Evolutionary conservation across 2,797 vertebrate genomes (phyloP).

Genomic region (Rhinoraja longicauda): DNA sequence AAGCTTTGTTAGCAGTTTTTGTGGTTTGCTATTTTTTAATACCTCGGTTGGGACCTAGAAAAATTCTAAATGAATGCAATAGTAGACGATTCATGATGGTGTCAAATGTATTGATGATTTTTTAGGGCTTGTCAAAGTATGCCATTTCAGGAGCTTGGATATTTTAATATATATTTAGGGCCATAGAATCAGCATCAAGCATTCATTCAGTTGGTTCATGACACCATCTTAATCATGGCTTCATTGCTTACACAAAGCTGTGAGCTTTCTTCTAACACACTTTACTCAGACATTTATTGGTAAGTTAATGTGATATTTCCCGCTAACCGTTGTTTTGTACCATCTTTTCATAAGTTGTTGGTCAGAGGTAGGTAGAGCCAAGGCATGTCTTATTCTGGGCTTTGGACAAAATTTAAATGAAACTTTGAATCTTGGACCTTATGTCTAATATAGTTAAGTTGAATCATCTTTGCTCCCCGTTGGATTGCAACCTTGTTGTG

Average conservation of each 20-base stretch:
- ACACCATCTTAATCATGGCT: not conserved
- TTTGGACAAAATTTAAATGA: not conserved
- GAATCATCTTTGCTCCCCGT: too few species aligned
- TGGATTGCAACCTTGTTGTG: too few species aligned
- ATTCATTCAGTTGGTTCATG: not conserved
- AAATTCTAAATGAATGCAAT: not conserved
- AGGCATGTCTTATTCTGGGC: not conserved
- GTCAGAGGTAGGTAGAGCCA: not conserved
- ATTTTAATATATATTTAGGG: not conserved
- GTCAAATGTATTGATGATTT: not conserved
- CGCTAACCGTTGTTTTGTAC: not conserved
- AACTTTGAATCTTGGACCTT: not conserved
- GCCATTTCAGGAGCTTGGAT: not conserved
- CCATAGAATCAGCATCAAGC: not conserved
- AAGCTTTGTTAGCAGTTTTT: not conserved
- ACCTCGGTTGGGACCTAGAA: not conserved
- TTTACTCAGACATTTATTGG: not conserved
- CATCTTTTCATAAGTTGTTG: not conserved
- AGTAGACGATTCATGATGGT: not conserved
- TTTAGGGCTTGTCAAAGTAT: not conserved
- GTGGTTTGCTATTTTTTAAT: not conserved
- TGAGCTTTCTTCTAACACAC: too few species aligned
- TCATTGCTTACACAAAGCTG: not conserved
- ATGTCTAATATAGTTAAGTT: not conserved
- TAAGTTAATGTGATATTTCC: not conserved